Conservation (phyloP, 2,113 vertebrate genomes). For the Semnornis frantzii region DNA sequence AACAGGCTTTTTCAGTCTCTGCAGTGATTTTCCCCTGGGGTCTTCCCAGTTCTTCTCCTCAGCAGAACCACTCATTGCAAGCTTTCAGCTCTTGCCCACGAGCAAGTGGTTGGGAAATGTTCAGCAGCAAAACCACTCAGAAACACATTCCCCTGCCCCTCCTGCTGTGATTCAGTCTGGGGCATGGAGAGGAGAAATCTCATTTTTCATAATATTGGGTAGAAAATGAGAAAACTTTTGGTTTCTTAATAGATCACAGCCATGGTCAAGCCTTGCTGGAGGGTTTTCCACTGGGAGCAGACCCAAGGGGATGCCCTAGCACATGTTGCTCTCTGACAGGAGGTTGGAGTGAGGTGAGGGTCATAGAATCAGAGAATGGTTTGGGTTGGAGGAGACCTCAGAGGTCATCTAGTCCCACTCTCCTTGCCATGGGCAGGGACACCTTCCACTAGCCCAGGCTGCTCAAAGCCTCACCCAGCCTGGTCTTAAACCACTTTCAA, state of each 20-base stretch:
- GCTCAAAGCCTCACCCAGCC: too few species aligned
- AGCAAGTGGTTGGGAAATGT: background rate
- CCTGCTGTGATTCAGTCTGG: background rate
- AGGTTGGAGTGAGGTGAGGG: too few species aligned
- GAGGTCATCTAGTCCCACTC: too few species aligned
- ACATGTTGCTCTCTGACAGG: too few species aligned
- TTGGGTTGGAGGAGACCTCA: too few species aligned
- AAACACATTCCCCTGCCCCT: background rate
- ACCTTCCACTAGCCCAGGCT: too few species aligned
- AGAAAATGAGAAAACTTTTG: background rate
- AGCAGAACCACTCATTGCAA: background rate
- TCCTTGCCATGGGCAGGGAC: too few species aligned
- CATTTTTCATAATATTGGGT: fast-evolving
- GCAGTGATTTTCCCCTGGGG: background rate
- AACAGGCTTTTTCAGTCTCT: background rate
- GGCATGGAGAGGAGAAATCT: background rate
- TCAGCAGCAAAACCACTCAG: background rate
- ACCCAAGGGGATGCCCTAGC: background rate
- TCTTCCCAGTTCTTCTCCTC: fast-evolving
- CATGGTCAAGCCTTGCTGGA: background rate
- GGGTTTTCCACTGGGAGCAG: background rate
- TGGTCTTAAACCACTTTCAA: too few species aligned
- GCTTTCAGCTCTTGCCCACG: background rate
- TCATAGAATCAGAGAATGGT: too few species aligned
- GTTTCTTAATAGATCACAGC: too few species aligned